Conservation (phyloP, 2,888 invertebrate species). For the Drosophila limbata region DNA sequence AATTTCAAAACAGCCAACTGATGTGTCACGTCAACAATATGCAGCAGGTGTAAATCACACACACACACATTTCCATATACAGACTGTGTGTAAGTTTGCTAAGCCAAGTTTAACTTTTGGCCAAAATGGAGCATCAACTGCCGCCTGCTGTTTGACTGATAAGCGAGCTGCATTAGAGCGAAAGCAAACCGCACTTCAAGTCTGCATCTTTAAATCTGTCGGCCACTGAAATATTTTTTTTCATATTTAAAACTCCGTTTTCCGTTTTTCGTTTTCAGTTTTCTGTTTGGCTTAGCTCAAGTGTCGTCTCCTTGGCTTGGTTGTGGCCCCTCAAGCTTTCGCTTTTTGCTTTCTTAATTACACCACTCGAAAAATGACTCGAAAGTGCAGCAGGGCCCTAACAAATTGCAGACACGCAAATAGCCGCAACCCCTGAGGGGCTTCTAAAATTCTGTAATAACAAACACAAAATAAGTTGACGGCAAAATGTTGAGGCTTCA, state of each 20-base stretch:
- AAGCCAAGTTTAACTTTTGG: slow-evolving; percentile 65
- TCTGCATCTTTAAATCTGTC: slow-evolving; percentile 58
- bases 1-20: slow-evolving; percentile 68
- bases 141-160: slow-evolving; percentile 59
- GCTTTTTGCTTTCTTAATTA: slow-evolving; percentile 72
- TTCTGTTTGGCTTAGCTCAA: slow-evolving; percentile 56
- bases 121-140: slow-evolving; percentile 41
- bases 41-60: slow-evolving; percentile 67
- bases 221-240: slow-evolving; percentile 64
- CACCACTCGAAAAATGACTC: slow-evolving; percentile 64
- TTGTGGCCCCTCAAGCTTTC: slow-evolving; percentile 52
- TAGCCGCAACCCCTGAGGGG: slow-evolving; percentile 53
- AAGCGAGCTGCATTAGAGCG: slow-evolving; percentile 42
- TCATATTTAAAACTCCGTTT: slow-evolving; percentile 46
- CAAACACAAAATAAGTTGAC: slow-evolving; percentile 11
- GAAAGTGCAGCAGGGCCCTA: slow-evolving; percentile 57
- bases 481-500: slow-evolving; percentile 7
- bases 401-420: slow-evolving; percentile 73
- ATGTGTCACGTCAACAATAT: slow-evolving; percentile 66
- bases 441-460: slow-evolving; percentile 30
- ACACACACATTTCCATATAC: slow-evolving; percentile 12
- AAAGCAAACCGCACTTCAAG: slow-evolving; percentile 43
- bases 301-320: slow-evolving; percentile 53
- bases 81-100: slow-evolving; percentile 40
- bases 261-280: slow-evolving; percentile 34